Evolutionary conservation across 2,113 vertebrate genomes (phyloP), one percentile per base, ranked within the genome.

Genomic region (Hippoglossus stenolepis): DNA sequence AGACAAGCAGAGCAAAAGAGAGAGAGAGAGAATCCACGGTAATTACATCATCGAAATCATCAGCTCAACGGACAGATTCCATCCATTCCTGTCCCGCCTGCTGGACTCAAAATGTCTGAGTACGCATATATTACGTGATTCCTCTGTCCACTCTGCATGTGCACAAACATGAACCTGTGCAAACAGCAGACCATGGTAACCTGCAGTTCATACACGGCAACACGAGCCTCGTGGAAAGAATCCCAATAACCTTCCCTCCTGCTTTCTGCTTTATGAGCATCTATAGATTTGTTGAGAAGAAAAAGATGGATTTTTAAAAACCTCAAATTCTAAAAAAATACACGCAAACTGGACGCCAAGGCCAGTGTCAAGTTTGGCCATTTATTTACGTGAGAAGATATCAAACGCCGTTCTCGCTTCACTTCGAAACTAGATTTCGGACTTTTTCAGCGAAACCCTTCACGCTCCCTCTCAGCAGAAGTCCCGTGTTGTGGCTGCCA

Each of bases 21-120:
- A 21, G 18, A 31, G 18, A n/a, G 8, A 67, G 24, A 58, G 21
- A 26, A 35, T 56, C 56, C 54, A 64, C 59, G 75, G 20, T 75
- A 21, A 13, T 65, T 14, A 38, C 40, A 17, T 24, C 65, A 18
- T 47, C 70, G 26, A 21, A 60, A 74, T 21, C 35, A 69, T 58
- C 63, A 63, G 38, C 57, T 72, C 58, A 17, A 59, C 53, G 15
- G 23, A 56, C 21, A 64, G 51, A 86, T 75, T 84, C 60, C 73
- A 40, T 53, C 57, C 71, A 51, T 69, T 73, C 73, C 24, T 76
- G 4, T 65, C 13, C n/a, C 35, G 3, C n/a, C n/a, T 54, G 38
- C 35, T 47, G 65, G 65, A 45, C 64, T 60, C 47, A 62, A 63
- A 3, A 45, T 45, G 35, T 38, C 13, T 38, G 43, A 67, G 58